Evolutionary conservation across 2,113 vertebrate genomes (phyloP), one percentile per base, ranked within the genome.

Genomic region (Centropus bengalensis): DNA sequence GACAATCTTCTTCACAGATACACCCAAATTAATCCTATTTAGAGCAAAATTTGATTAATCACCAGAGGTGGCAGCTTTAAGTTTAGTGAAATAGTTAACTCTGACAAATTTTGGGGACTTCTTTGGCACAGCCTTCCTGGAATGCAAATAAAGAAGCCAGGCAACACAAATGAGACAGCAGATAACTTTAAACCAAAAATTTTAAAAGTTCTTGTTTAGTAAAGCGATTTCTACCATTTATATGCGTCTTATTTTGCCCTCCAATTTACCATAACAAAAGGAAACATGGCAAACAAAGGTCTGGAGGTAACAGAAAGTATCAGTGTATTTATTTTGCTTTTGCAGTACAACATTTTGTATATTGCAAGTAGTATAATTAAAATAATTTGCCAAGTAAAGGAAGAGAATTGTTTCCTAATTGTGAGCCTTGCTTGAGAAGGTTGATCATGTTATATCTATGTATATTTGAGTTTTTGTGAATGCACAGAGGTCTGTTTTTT

Each of bases 11-110:
- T 97, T 98, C 95, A 93, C 95, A 95, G 92, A 96, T 97, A 96
- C 91, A 97, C 93, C 89, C 42, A 8, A 97, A 98, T 98, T 98
- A 98, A 98, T 98, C 96, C 97, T 96, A 97, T 98, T 98, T 97
- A 97, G 95, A 97, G 67, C 56, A 97, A 95, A 97, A 97, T 97
- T 97, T 97, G 97, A 98, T 98, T 97, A 98, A 98, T 98, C 95
- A 97, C 91, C 89, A 93, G 92, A 96, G 95, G 93, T 96, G 89
- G 88, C 91, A 97, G 77, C 55, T 97, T 89, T 91, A 97, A 97
- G 93, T 98, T 97, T 92, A 88, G 86, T 88, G 91, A 88, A 96
- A 96, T 89, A 93, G 95, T 96, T 95, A 95, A 95, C 91, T 79
- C 82, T 92, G 96, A 96, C 63, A 95, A 89, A 97, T 97, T 97